Evolutionary conservation across 2,888 invertebrate species (phyloP).

Genomic region (Salticus scenicus): DNA sequence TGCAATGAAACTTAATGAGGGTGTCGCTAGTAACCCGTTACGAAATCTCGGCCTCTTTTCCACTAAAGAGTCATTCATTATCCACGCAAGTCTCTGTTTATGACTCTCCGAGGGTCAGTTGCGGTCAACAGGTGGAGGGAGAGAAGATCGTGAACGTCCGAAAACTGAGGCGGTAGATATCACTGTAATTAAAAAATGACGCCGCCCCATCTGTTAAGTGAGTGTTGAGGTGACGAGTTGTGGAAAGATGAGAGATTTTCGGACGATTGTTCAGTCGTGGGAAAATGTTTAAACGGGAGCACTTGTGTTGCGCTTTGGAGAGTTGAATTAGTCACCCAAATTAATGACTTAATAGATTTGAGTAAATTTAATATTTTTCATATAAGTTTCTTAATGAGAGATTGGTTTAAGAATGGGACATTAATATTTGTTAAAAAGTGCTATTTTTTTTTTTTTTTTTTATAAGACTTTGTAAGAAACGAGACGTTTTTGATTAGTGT

Average conservation of each 20-base stretch:
- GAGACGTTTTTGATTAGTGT: no score
- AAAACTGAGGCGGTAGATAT: slow-evolving; percentile 9
- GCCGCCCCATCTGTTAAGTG: slow-evolving; percentile 2
- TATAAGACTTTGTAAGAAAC: no score
- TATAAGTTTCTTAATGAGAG: no score
- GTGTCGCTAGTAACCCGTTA: not conserved
- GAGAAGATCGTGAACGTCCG: slow-evolving; percentile 41
- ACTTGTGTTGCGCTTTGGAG: no score
- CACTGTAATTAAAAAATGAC: slow-evolving; percentile 47
- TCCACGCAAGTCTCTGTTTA: slow-evolving; percentile 67
- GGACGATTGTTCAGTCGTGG: not conserved
- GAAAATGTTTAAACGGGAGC: no score
- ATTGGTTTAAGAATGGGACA: no score
- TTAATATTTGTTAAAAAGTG: no score
- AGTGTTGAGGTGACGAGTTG: not conserved
- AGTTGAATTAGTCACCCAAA: no score
- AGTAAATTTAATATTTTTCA: no score
- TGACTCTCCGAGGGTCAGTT: slow-evolving; percentile 60
- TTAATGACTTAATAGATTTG: no score
- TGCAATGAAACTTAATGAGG: no score
- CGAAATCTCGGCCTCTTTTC: slow-evolving; percentile 3
- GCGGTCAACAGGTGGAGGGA: slow-evolving; percentile 49
- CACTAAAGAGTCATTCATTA: slow-evolving; percentile 54
- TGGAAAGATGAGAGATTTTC: not conserved
- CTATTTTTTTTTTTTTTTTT: no score